Evolutionary conservation across 2,797 vertebrate species (phyloP), one percentile per base, ranked within the genome.

Genomic region (Crossoptilon crossoptilon): DNA sequence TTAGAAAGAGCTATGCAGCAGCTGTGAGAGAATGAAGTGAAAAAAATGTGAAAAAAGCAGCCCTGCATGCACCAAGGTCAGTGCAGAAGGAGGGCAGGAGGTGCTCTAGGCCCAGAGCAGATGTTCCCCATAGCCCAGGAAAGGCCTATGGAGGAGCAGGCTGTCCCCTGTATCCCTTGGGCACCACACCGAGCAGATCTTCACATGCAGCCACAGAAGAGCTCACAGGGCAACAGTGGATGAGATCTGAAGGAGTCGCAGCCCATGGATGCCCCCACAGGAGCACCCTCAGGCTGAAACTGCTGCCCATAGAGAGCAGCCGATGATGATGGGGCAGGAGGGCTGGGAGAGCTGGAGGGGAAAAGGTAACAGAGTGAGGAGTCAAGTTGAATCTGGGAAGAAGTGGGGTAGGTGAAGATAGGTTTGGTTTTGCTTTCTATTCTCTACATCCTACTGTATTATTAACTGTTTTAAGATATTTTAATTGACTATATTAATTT

Each of bases 161-260:
- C 15, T 73, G 31, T 18, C 6, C 6, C 13, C 43, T 46, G 37
- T 21, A 79, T 41, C 4, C 67, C 44, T 18, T 0, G 23, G 53
- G 26, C 11, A 23, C 16, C 16, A 68, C 0, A 0, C 14, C 12
- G 8, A 64, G 46, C 55, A 86, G 26, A 43, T 14, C 19, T 5
- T 59, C 14, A 5, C 49, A 8, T 41, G 37, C 60, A 63, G 60
- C 37, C 37, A 19, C 29, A 27, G 26, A 63, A 27, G 17, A 63
- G 27, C 37, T 27, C 27, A 29, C 8, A 6, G 26, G 39, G 60
- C 26, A 41, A 10, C 37, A 29, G 39, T 9, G 11, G 37, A 63
- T 41, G 11, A 29, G 37, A 27, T 19, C 60, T 63, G 60, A 19
- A 21, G 12, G 60, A 63, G 37, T 5, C 9, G 11, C 37, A 29